Evolutionary conservation across 1,140 invertebrate genomes (phyloP), one percentile per base, ranked within the genome.

Genomic region (Zaprionus ghesquierei): DNA sequence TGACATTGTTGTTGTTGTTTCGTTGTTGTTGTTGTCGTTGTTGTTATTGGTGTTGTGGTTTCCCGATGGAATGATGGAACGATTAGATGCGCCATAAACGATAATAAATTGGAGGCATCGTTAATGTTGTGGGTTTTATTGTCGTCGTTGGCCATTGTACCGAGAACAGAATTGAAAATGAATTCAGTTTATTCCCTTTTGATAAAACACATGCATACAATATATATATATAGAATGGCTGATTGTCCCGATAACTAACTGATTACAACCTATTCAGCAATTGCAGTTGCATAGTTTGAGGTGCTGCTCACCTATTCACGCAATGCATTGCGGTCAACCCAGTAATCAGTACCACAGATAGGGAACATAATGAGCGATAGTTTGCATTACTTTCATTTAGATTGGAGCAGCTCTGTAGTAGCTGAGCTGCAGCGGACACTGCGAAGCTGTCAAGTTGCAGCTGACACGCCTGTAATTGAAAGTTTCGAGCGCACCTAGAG

Each of bases 1-100:
- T 15, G 54, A 25, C 38, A 51, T 54, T 65, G 33, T 71, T 25
- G 33, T 63, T 50, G 46, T 25, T 58, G 33, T 13, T 41, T n/a
- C n/a, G 20, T 23, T 5, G 41, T 44, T 27, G 22, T 53, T 55
- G 5, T 29, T n/a, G 35, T n/a, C n/a, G 20, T 23, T 5, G 41
- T 44, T 27, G 22, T 53, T 55, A 8, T 29, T n/a, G 35, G 15
- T 27, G 44, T 51, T 38, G 46, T 66, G 25, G 41, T 29, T 23
- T 61, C 22, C 27, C 35, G 35, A 27, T 41, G 35, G 22, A n/a
- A 13, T 13, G 54, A 56, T 18, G 20, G 41, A 46, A 20, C 41
- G 41, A 22, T 46, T 46, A 46, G 20, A 46, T 46, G 41, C 18
- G 41, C 41, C 41, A 22, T 20, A 46, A 46, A 46, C 41, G 41